Evolutionary conservation across 2,113 vertebrate genomes (phyloP), one percentile per base, ranked within the genome.

Genomic region (Scolopax mira): DNA sequence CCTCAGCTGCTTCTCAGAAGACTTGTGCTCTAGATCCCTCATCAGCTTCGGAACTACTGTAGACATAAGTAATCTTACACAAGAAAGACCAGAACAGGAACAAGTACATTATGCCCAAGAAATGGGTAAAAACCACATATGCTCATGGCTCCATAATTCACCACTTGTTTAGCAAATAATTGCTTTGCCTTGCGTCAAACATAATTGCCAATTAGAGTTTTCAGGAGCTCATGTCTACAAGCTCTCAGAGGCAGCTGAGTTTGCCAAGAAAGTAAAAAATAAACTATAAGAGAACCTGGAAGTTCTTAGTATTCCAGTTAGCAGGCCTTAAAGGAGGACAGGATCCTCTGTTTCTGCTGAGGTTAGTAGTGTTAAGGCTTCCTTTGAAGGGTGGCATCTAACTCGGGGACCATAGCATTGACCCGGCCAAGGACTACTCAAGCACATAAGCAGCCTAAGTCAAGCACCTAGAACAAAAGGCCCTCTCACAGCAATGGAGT

Each of bases 121-220:
- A 94, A 65, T 54, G 57, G 10, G 54, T 49, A 49, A 70, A 81
- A 71, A 37, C 9, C 11, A 84, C 23, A 23, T 13, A 67, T 10
- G 23, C 6, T 37, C 28, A 27, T 18, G 18, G 70, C 51, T 95
- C 33, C 85, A 71, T 90, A 86, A 90, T 71, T 64, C 39, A 78
- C 18, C 60, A 54, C 39, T 71, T 54, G 25, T 33, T 86, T 58
- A 71, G 58, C 27, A 89, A 93, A 60, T 82, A 95, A 95, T 75
- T 93, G 75, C 49, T 88, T 77, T 78, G 82, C 37, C 49, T 88
- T 79, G 54, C 46, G 79, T 65, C 67, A 84, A 77, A 58, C 51
- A 86, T 86, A 93, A 95, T 37, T 88, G 83, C 55, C 88, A 91
- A 95, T 93, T 88, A 93, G 46, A 90, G 67, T 28, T 93, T 94